Percentiles rank a stretch among this genome's conserved stretches.
Conservation (phyloP, 2,888 invertebrate genomes). For the Dasypogon diadema region DNA sequence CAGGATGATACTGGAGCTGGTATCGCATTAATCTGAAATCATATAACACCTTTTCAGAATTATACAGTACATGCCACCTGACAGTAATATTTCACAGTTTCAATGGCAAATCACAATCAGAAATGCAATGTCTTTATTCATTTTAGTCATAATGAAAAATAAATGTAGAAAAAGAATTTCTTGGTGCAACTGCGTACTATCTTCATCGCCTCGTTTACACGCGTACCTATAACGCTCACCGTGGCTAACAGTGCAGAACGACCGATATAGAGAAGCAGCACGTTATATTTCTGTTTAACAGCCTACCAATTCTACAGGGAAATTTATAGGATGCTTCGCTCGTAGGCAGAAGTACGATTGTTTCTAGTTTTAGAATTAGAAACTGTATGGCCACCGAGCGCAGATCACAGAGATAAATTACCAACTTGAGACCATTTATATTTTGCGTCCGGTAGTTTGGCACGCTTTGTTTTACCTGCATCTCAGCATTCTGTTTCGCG, state of each 20-base stretch:
- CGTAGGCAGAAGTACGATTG: background rate
- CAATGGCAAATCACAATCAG: no score
- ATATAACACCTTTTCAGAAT: no score
- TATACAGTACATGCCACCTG: no score
- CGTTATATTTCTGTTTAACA: background rate
- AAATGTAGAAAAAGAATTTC: background rate
- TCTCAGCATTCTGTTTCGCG: background rate
- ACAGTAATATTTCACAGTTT: no score
- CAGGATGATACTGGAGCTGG: no score
- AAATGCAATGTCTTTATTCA: conserved; percentile 20
- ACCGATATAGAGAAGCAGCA: conserved; percentile 4
- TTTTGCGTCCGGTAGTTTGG: background rate
- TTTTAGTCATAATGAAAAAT: background rate
- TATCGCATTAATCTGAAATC: no score
- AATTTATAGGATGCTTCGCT: background rate
- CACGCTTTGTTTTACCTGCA: background rate
- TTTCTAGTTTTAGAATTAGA: conserved; percentile 18
- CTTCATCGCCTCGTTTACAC: conserved; percentile 3
- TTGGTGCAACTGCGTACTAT: background rate
- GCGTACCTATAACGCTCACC: background rate
- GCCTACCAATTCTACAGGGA: conserved; percentile 4
- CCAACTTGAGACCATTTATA: background rate
- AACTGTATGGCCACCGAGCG: background rate
- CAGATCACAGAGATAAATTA: conserved; percentile 16
- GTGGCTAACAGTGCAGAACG: conserved; percentile 13